These are phyloP conservation scores for Acipenser transmontanus DNA, from an alignment of 2,797 vertebrate genomes.

Conservation along the genomic window DNA sequence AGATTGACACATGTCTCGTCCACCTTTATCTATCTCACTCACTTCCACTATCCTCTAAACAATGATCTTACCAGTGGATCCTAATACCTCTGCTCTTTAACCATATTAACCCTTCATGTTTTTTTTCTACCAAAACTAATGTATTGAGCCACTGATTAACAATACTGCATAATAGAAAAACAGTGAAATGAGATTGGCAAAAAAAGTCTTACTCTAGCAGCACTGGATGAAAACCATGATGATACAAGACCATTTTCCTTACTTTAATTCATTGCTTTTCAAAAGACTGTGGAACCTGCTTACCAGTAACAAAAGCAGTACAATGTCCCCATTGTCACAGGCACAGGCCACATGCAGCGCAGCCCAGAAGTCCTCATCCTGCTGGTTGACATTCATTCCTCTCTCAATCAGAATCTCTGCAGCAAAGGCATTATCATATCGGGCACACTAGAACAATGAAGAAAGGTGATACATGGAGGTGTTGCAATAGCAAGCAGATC, in stretches of 20 bases:
- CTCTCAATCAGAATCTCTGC: constrained; percentile 84
- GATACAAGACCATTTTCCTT: not conserved
- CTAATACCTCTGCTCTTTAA: no score
- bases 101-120: no score
- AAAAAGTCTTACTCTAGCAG: no score
- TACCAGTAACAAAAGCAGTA: constrained; percentile 81
- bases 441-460: constrained; percentile 72
- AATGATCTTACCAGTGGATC: no score
- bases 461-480: not conserved
- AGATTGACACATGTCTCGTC: no score
- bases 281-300: constrained; percentile 40
- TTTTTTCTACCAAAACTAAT: no score
- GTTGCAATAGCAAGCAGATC: not conserved
- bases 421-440: constrained; percentile 84
- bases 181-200: no score
- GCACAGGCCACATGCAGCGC: constrained; percentile 85
- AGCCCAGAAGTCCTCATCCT: constrained; percentile 91
- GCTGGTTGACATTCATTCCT: constrained; percentile 82
- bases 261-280: not conserved
- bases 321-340: constrained; percentile 81
- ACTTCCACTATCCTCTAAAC: no score
- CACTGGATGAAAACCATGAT: not conserved
- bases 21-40: no score
- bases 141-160: no score
- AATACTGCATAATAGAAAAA: no score